Conservation (phyloP, 2,113 vertebrate species). For the Semnopithecus entellus region DNA sequence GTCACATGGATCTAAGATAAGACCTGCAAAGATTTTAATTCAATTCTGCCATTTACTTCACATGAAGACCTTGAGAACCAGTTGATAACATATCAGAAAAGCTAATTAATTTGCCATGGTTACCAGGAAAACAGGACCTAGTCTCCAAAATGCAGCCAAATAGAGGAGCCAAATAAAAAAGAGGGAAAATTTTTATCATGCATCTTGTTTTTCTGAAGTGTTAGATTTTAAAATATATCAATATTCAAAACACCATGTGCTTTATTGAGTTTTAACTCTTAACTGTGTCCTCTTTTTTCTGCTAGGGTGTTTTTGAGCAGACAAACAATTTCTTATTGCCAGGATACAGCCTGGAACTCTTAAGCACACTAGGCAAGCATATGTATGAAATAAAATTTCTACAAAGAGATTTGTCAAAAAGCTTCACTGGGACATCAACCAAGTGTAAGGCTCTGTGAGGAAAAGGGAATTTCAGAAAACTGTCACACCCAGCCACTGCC, state of each 20-base stretch:
- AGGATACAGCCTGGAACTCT: not conserved
- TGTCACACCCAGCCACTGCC: not conserved
- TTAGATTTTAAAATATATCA: constrained; percentile 46
- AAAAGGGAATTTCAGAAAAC: constrained; percentile 45
- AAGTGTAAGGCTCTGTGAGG: not conserved
- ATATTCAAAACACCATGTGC: not conserved
- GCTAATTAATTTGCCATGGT: constrained; percentile 59
- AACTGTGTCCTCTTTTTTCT: not conserved
- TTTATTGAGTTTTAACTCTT: constrained; percentile 3
- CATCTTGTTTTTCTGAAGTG: constrained; percentile 40
- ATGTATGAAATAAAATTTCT: not conserved
- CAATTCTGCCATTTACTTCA: constrained; percentile 2
- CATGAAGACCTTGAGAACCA: constrained; percentile 28
- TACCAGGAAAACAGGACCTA: constrained; percentile 26
- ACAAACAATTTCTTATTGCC: not conserved
- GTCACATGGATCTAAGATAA: not conserved
- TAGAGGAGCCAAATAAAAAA: constrained; percentile 27
- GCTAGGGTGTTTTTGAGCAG: not conserved
- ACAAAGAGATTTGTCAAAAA: constrained; percentile 1
- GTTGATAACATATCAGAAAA: constrained; percentile 22
- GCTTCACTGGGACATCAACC: not conserved
- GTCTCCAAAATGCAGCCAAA: constrained; percentile 41
- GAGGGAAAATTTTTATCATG: not conserved
- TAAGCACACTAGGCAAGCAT: not conserved
- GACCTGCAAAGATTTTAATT: constrained; percentile 19